Percentiles rank a stretch among this genome's conserved stretches.
Conservation (phyloP, 1,140 invertebrate genomes). For the Anagrus nilaparvatae region DNA sequence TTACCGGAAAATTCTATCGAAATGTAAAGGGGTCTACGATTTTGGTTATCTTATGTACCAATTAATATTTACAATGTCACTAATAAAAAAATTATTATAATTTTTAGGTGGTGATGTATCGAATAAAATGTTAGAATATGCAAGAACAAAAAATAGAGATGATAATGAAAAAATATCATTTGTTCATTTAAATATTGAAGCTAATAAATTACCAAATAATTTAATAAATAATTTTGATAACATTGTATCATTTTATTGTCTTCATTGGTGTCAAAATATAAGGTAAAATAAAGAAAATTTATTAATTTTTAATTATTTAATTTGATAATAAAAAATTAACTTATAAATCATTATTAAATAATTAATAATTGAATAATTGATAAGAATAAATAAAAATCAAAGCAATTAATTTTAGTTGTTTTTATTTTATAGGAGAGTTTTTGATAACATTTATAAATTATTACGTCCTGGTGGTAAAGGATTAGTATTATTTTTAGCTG, state of each 20-base stretch:
- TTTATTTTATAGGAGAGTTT: slow-evolving; percentile 43
- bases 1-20: too few species aligned
- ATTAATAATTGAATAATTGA: not conserved
- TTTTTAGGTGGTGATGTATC: slow-evolving; percentile 58
- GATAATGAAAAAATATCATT: slow-evolving; percentile 47
- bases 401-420: too few species aligned
- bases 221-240: slow-evolving; percentile 53
- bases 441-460: slow-evolving; percentile 55
- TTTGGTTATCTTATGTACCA: too few species aligned
- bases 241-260: slow-evolving; percentile 68
- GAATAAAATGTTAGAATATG: slow-evolving; percentile 57
- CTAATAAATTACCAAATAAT: slow-evolving; percentile 39
- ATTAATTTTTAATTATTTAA: not conserved
- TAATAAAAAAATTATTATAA: too few species aligned
- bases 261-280: slow-evolving; percentile 72
- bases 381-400: not conserved
- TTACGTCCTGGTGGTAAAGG: slow-evolving; percentile 55
- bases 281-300: slow-evolving; percentile 41
- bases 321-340: not conserved
- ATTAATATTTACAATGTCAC: too few species aligned
- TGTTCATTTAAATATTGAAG: slow-evolving; percentile 54
- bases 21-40: too few species aligned
- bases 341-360: not conserved
- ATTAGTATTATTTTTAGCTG: slow-evolving; percentile 57
- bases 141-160: slow-evolving; percentile 43